A percentile compares a stretch with the other conserved stretches of the same genome.
Conservation (phyloP, 2,113 vertebrate species). For the Sylvilagus bachmani region DNA sequence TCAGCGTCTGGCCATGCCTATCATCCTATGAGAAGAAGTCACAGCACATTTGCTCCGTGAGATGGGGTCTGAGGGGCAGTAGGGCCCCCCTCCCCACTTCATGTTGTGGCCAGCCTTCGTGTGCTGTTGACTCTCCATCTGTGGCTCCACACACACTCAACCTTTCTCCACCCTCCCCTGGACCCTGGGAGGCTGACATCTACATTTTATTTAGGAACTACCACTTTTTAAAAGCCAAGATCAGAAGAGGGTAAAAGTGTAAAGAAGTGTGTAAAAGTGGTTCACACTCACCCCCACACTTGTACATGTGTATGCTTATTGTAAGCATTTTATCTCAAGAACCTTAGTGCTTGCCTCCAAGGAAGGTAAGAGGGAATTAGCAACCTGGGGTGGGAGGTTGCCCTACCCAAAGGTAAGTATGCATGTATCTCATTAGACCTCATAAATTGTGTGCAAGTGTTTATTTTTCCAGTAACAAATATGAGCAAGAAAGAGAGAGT, state of each 20-base stretch:
- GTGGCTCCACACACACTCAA: not conserved
- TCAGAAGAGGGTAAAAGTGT: not conserved
- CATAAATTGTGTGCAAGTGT: not conserved
- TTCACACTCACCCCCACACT: not conserved
- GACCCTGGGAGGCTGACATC: not conserved
- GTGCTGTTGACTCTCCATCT: not conserved
- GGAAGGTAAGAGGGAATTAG: not conserved
- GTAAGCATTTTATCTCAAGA: conserved; percentile 6
- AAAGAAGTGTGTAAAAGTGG: not conserved
- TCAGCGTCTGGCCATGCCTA: not conserved
- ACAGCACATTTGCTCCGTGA: not conserved
- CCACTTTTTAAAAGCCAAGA: conserved; percentile 2
- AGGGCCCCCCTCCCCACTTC: not conserved
- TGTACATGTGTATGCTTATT: not conserved
- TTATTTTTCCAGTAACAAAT: conserved; percentile 58
- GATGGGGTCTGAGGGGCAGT: not conserved
- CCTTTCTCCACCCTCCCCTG: not conserved
- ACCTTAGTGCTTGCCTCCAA: conserved; percentile 27
- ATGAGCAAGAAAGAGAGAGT: not conserved
- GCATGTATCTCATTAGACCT: not conserved
- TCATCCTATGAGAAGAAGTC: not conserved
- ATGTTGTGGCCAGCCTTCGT: not conserved
- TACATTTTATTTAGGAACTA: not conserved
- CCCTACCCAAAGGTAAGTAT: not conserved
- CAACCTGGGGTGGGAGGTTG: not conserved